Percentiles rank a stretch among this genome's conserved stretches.
Evolutionary conservation across 2,888 invertebrate species (phyloP).

Genomic region (Empis livida): DNA sequence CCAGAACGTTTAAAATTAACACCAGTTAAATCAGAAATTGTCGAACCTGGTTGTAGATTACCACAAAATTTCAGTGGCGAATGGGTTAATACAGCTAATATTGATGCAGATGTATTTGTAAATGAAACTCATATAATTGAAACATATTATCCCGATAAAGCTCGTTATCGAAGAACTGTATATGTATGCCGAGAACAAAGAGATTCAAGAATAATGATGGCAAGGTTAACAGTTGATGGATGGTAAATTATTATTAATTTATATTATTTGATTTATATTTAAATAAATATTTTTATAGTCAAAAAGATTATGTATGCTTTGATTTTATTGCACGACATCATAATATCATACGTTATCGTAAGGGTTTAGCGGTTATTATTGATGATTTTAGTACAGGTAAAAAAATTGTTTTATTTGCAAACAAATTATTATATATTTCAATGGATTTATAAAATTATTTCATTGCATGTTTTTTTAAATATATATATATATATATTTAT

Average conservation of each 20-base stretch:
- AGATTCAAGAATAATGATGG: constrained; percentile 89
- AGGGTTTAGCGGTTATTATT: constrained; percentile 76
- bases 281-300: constrained; percentile 40
- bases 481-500: too few species aligned
- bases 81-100: constrained; percentile 96
- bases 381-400: constrained; percentile 82
- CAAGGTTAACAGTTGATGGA: constrained; percentile 88
- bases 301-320: constrained; percentile 95
- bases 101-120: constrained; percentile 85
- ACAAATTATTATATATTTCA: too few species aligned
- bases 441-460: too few species aligned
- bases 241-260: constrained; percentile 20
- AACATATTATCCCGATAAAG: constrained; percentile 87
- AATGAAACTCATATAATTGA: constrained; percentile 96
- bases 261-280: neutral
- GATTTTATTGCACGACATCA: constrained; percentile 94
- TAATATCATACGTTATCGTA: constrained; percentile 83
- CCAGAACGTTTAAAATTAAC: constrained; percentile 78
- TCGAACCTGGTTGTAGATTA: constrained; percentile 80
- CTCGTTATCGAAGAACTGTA: constrained; percentile 73
- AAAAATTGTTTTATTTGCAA: too few species aligned
- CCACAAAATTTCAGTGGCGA: constrained; percentile 89
- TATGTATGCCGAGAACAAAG: constrained; percentile 90
- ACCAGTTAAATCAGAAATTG: constrained; percentile 79
- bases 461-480: too few species aligned